phyloP scores from a whole-genome alignment of 2,888 invertebrate genomes.

The Tridacna gigas region DNA sequence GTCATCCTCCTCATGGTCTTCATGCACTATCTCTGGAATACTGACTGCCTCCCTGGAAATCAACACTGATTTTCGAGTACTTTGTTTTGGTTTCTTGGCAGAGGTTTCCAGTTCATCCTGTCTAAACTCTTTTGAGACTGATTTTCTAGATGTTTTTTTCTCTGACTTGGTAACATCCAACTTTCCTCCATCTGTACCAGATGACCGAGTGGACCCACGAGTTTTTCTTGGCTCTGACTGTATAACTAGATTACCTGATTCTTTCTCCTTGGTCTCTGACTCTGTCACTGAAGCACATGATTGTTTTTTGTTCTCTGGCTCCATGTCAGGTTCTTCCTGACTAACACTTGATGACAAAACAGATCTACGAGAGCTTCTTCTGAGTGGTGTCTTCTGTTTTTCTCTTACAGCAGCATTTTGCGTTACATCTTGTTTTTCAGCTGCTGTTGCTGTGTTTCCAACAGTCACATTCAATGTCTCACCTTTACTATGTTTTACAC shows the following conservation, averaged over 20 bases:
- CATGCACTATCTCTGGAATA: constrained; percentile 18
- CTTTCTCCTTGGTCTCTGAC: background rate
- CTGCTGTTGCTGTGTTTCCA: background rate
- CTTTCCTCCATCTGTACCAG: background rate
- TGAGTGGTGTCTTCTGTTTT: constrained; percentile 11
- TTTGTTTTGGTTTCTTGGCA: background rate
- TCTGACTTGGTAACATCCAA: background rate
- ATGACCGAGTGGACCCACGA: background rate
- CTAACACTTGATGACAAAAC: constrained; percentile 16
- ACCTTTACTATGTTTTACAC: background rate
- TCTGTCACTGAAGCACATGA: background rate
- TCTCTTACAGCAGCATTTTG: background rate
- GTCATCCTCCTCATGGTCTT: background rate
- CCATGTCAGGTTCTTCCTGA: constrained; percentile 10
- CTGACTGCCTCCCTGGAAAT: background rate
- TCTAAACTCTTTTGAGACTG: background rate
- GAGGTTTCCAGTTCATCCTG: background rate
- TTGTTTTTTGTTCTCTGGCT: background rate
- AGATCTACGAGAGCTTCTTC: constrained; percentile 48
- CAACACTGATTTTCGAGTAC: constrained; percentile 23
- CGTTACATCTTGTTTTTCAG: background rate
- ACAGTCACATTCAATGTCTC: background rate
- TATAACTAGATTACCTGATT: background rate
- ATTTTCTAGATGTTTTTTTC: background rate
- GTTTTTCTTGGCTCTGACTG: background rate